These are phyloP conservation scores for Macroglossus sobrinus DNA, from an alignment of 2,113 vertebrate species.

Conservation along the genomic window DNA sequence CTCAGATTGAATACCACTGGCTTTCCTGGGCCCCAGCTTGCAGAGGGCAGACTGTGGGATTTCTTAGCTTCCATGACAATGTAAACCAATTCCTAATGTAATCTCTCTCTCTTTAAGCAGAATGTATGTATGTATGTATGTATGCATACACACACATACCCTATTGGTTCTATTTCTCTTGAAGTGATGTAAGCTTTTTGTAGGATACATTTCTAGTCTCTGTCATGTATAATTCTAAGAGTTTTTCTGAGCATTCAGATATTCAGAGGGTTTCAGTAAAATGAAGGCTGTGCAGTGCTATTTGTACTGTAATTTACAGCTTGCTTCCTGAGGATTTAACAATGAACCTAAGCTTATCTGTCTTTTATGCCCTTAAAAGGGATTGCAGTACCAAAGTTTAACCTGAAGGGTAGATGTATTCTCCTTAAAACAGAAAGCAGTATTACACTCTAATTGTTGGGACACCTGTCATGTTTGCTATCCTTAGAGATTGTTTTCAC, in stretches of 20 bases:
- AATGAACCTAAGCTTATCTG: neutral
- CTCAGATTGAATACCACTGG: neutral
- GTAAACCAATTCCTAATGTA: neutral
- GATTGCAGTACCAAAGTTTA: neutral
- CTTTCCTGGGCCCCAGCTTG: neutral
- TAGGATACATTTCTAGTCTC: neutral
- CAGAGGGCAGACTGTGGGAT: neutral
- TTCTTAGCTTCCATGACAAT: neutral
- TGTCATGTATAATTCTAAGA: neutral
- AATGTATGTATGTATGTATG: neutral
- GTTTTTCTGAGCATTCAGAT: neutral
- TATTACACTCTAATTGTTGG: neutral
- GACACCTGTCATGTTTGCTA: neutral
- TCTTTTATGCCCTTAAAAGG: neutral
- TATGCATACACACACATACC: no score
- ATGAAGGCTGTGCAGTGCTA: neutral
- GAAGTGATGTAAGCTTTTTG: neutral
- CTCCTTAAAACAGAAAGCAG: neutral
- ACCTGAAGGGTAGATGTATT: neutral
- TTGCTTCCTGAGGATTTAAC: neutral
- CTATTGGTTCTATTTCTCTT: neutral
- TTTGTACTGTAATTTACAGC: neutral
- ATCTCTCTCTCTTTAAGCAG: neutral
- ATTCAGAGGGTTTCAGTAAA: neutral
- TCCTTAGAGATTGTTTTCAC: neutral